These are phyloP conservation scores for Hydrozoanthus tunicans DNA, from an alignment of 64 coral and sea anemone species.

Conservation along the genomic window DNA sequence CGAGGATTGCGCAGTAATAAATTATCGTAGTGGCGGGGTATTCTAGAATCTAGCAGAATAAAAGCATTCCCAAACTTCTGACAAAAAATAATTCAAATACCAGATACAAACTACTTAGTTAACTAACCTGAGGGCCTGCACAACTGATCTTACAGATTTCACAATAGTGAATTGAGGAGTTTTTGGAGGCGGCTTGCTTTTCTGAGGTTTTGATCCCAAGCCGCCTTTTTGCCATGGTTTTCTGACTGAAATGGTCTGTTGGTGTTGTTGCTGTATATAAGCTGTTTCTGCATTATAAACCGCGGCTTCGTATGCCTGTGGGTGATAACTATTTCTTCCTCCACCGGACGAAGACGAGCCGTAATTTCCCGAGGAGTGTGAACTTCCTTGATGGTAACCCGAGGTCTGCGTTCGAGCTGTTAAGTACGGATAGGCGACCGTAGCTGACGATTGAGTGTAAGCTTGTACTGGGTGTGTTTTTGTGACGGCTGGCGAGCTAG, in stretches of 20 bases:
- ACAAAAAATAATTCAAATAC: too few species aligned
- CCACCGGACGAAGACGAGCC: slow-evolving; percentile 66
- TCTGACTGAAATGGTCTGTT: slow-evolving; percentile 64
- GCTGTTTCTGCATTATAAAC: slow-evolving; percentile 96
- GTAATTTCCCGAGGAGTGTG: slow-evolving; percentile 75
- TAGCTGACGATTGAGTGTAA: slow-evolving; percentile 82
- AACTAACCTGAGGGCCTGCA: slow-evolving; percentile 90
- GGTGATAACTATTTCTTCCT: slow-evolving; percentile 70
- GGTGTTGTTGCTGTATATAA: slow-evolving; percentile 93
- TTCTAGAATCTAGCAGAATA: too few species aligned
- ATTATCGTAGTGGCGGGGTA: too few species aligned
- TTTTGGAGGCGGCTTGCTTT: slow-evolving; percentile 82
- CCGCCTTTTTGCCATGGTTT: slow-evolving; percentile 56
- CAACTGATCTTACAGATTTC: slow-evolving; percentile 99
- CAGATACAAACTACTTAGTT: not conserved
- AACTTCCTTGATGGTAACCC: slow-evolving; percentile 74
- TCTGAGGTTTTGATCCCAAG: slow-evolving; percentile 59
- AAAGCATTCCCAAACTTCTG: too few species aligned
- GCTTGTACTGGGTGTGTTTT: slow-evolving; percentile 94
- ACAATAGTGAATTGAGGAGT: slow-evolving; percentile 97
- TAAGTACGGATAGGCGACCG: slow-evolving; percentile 86
- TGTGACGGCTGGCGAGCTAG: slow-evolving; percentile 64
- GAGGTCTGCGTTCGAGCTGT: slow-evolving; percentile 75
- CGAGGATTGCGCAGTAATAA: too few species aligned
- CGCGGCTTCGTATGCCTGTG: slow-evolving; percentile 97